Base-by-base conservation (phyloP, 2,888 invertebrate species). In the Lochmaea crataegi region DNA sequence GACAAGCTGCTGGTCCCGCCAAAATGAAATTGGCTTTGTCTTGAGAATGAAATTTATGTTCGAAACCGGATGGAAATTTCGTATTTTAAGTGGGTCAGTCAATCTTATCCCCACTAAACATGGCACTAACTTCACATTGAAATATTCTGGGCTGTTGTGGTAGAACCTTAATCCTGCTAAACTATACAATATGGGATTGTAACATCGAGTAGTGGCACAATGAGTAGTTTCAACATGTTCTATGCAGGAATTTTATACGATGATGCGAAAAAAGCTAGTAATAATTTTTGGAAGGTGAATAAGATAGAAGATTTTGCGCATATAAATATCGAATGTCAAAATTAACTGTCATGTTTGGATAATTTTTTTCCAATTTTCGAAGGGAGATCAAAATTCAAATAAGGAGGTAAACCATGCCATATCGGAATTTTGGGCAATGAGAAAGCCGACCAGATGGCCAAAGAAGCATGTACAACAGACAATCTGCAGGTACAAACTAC, bases 1-100 rank as follows among this genome's bases (percentile, higher is more conserved):
- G 18, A 67, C 67, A 58, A 67, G 67, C 67, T 58, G 67, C 58
- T 45, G 67, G 58, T 32, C 58, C 67, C 58, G 53, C 64, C 63
- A 51, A 70, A 70, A 70, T 70, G 70, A 70, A 70, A 70, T 70
- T 70, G 70, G 70, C 70, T 70, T 70, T 70, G 70, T 70, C 70
- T 70, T 65, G 70, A 70, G 70, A 70, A 65, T 65, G 64, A 70
- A 64, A 70, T 70, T 70, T 70, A 70, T 70, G 64, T 26, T 45
- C 57, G 38, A 51, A 70, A 64, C 64, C 70, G 70, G 70, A 70
- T 70, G 70, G 64, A 70, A 70, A 70, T 65, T 70, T 64, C 70
- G 70, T 70, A 70, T 64, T 70, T 70, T 70, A 70, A 70, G 65
- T 70, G 70, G 70, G 70, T 70, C 70, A 70, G 70, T 70, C 70